Base-by-base conservation (phyloP, 2,888 invertebrate species). In the Stenotaenia linearis region DNA sequence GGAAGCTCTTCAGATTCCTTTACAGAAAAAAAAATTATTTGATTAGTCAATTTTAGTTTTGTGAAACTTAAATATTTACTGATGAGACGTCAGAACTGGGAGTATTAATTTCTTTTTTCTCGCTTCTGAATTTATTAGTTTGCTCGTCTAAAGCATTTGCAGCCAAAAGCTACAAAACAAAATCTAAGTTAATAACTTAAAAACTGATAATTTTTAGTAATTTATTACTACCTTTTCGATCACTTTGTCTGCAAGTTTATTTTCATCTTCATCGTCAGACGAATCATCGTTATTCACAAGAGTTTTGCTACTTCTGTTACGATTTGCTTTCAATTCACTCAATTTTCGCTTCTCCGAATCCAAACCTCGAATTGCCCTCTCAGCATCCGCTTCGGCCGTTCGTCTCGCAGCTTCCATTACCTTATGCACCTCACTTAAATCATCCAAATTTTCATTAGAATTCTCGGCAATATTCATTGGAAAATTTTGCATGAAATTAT, bases 1-100 rank as follows among this genome's bases (percentile, higher is more conserved):
- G 93, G 93, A 75, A 94, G 87, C 84, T 93, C 92, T 23, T 84
- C 25, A 80, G 56, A 35, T 81, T 81, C 69, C 45, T 80, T 69
- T 45, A 37, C 35, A 78, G 5, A 12, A 25, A 74, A 75, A 6
- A 25, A 25, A 23, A 75, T 25, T 23, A 28, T 25, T n/a, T 3
- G 7, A 12, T 23, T 74, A 9, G 18, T 23, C 6, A 28, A 75
- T 4, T 3, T 75, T 32, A 9, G 1, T 2, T 15, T 3, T 7
- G 1, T 12, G n/a, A 10, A 75, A 75, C 1, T 23, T 7, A 56
- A 56, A n/a, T 5, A 9, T 10, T 75, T 75, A 75, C 75, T 28
- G 75, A 75, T 1, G 75, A 28, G 23, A 30, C 12, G 12, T 75
- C 75, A 6, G 75, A 75, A 75, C 32, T 32, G 1, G 75, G 75